phyloP scores from a whole-genome alignment of 2,797 vertebrate species.

The Sarcoramphus papa region DNA sequence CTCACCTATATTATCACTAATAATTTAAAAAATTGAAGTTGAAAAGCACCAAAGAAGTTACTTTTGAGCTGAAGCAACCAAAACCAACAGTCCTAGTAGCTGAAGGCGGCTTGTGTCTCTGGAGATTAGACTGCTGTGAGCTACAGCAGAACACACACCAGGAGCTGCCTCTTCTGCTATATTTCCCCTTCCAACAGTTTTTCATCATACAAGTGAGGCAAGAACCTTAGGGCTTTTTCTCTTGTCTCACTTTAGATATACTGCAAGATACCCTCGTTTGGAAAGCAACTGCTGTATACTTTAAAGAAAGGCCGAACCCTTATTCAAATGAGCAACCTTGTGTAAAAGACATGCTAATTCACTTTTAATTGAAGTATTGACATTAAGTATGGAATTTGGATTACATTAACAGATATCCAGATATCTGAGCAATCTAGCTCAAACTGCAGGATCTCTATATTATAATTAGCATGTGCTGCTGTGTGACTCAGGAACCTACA shows the following conservation, averaged over 20 bases:
- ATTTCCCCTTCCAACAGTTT: neutral
- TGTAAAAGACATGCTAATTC: neutral
- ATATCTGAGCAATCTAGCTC: neutral
- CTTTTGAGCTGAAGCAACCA: neutral
- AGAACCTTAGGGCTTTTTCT: neutral
- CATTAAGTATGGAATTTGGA: neutral
- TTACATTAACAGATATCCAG: neutral
- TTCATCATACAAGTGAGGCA: neutral
- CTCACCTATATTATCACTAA: neutral
- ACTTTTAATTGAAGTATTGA: neutral
- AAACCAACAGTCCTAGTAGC: neutral
- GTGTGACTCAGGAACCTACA: neutral
- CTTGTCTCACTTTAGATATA: neutral
- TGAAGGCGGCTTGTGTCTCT: neutral
- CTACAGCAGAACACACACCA: neutral
- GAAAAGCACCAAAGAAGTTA: neutral
- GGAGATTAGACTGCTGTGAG: neutral
- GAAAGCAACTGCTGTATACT: neutral
- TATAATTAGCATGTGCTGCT: neutral
- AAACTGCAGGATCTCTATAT: neutral
- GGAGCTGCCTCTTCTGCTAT: neutral
- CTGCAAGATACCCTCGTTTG: neutral
- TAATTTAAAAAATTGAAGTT: neutral
- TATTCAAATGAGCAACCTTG: neutral
- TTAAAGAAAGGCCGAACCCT: neutral